phyloP scores from a whole-genome alignment of 2,888 invertebrate genomes.

The Cremastinae sp. region DNA sequence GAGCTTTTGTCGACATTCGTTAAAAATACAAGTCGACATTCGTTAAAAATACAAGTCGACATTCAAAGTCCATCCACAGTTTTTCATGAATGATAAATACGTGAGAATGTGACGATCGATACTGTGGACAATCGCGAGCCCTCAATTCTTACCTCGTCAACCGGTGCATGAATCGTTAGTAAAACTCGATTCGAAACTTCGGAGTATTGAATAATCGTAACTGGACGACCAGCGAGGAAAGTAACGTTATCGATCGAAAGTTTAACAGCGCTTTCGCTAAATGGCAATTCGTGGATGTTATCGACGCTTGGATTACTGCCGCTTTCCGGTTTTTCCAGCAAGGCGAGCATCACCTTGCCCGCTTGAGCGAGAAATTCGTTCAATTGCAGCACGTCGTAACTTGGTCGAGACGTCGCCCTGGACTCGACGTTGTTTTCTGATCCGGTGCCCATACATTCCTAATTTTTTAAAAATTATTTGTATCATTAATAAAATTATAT shows the following conservation, averaged over 20 bases:
- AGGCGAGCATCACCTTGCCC: conserved; percentile 79
- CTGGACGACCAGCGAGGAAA: conserved; percentile 78
- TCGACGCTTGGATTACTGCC: conserved; percentile 68
- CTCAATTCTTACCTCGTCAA: conserved; percentile 70
- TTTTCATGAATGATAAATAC: too few species aligned
- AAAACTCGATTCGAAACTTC: conserved; percentile 78
- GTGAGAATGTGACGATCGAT: too few species aligned
- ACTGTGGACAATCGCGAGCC: too few species aligned
- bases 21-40: too few species aligned
- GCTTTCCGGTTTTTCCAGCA: conserved; percentile 79
- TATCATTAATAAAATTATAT: background rate
- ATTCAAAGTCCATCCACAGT: too few species aligned
- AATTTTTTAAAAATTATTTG: conserved; percentile 31
- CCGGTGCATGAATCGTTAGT: conserved; percentile 80
- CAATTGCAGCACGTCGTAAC: conserved; percentile 77
- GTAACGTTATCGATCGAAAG: conserved; percentile 77
- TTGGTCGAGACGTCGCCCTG: conserved; percentile 51
- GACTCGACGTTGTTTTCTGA: conserved; percentile 61
- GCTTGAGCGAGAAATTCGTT: conserved; percentile 79
- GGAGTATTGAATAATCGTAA: conserved; percentile 79
- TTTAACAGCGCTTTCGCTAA: conserved; percentile 81
- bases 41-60: too few species aligned
- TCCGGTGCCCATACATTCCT: conserved; percentile 79
- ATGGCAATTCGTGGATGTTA: conserved; percentile 78
- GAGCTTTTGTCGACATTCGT: too few species aligned